Conservation (phyloP, 2,113 vertebrate species). For the Crotophaga sulcirostris region DNA sequence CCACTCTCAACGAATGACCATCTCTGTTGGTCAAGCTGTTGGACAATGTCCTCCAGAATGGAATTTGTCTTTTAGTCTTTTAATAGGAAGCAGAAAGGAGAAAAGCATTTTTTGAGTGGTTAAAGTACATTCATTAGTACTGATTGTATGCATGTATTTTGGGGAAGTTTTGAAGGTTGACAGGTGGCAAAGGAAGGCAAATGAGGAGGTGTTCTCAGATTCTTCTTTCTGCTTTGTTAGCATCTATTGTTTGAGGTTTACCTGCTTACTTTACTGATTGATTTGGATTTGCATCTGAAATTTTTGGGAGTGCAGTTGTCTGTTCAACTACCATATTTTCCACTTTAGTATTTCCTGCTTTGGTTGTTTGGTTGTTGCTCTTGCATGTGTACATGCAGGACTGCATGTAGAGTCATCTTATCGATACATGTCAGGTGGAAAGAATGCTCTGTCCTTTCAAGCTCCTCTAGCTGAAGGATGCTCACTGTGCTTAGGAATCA, state of each 20-base stretch:
- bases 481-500: not conserved
- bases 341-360: not conserved
- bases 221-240: not conserved
- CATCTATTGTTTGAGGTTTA: not conserved
- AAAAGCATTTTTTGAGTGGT: not conserved
- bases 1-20: not conserved
- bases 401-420: not conserved
- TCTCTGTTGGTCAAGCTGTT: not conserved
- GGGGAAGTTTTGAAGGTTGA: not conserved
- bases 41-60: not conserved
- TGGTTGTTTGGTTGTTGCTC: not conserved
- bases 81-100: not conserved
- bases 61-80: not conserved
- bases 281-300: not conserved
- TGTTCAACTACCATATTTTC: not conserved
- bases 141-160: not conserved
- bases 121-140: not conserved
- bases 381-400: not conserved
- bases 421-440: not conserved
- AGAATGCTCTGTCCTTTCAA: not conserved
- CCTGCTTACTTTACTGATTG: not conserved
- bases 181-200: not conserved
- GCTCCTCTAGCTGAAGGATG: not conserved
- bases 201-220: not conserved
- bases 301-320: not conserved